Base-by-base conservation (phyloP, 2,888 invertebrate genomes). In the Malthinus seriepunctatus region DNA sequence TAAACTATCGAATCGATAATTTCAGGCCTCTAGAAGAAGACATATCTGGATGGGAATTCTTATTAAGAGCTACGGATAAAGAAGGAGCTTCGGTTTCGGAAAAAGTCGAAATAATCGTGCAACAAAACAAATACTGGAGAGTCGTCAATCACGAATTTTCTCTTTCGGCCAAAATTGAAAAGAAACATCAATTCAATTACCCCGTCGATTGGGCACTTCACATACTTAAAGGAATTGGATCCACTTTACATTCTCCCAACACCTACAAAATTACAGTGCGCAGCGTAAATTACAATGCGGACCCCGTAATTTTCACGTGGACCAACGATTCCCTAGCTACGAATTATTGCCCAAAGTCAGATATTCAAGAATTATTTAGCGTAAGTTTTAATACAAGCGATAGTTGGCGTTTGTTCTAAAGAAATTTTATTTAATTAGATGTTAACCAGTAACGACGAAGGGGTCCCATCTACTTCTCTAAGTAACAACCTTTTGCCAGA, bases 261-360 rank as follows among this genome's bases (percentile, higher is more conserved):
- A 73, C 78, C 74, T 84, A 85, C 15, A 85, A 88, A 56, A 84
- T 93, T 63, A 88, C 88, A 0, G 89, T 93, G 0, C 80, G 89
- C 47, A 83, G 84, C 34, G 83, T 87, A 14, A 86, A 88, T 34
- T 81, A 84, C 55, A 79, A 78, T 46, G 82, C 79, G 32, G 86
- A 84, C 71, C 83, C 84, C 71, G 86, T 82, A 67, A 86, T 86
- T 68, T 91, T 86, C 74, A 88, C 86, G 32, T 93, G 92, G 92
- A 89, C 93, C 11, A 96, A 96, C 73, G 93, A 93, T 66, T 90
- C 91, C 6, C 75, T 95, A 66, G 88, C 91, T 0, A 88, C 88
- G 47, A 87, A 86, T 68, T 84, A 84, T 42, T 96, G 95, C 68
- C 93, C 94, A 0, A 87, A 86, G 67, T 83, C 84, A 50, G 88